These are phyloP conservation scores for Nibea coibor DNA, from an alignment of 2,113 vertebrate genomes.

Conservation along the genomic window DNA sequence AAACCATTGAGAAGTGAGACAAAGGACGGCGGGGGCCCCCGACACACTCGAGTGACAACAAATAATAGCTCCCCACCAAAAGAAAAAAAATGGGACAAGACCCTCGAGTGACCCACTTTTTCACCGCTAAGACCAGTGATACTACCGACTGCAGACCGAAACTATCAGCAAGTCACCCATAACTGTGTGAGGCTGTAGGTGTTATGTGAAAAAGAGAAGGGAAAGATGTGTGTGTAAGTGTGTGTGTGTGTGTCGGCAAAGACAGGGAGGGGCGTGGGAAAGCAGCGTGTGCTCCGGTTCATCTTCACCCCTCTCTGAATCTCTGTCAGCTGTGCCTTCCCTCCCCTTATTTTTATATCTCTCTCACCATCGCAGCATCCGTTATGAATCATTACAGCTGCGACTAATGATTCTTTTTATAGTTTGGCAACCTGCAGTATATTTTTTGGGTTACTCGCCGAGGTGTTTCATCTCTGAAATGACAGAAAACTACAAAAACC, in stretches of 20 bases:
- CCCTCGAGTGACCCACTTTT: constrained; percentile 69
- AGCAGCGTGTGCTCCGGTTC: constrained; percentile 54
- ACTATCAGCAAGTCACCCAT: constrained; percentile 47
- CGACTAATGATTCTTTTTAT: not conserved
- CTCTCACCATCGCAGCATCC: not conserved
- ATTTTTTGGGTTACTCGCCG: not conserved
- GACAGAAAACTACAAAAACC: not conserved
- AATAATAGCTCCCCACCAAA: constrained; percentile 64
- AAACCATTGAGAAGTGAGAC: constrained; percentile 59
- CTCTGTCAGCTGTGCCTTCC: constrained; percentile 14
- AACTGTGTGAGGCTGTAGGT: constrained; percentile 44
- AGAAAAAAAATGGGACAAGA: constrained; percentile 53
- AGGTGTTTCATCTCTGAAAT: not conserved
- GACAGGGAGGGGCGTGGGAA: constrained; percentile 63
- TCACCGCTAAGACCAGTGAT: constrained; percentile 40
- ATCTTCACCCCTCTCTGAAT: constrained; percentile 42
- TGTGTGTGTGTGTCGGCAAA: constrained; percentile 17
- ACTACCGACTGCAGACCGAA: constrained; percentile 23
- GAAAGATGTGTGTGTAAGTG: constrained; percentile 12
- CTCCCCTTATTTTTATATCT: not conserved
- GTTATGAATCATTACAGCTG: constrained; percentile 9
- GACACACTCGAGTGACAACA: constrained; percentile 66
- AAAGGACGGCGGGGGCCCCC: constrained; percentile 56
- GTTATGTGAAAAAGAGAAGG: no score
- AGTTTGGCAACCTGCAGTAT: not conserved